Percentiles rank a stretch among this genome's conserved stretches.
Conservation (phyloP, 2,113 vertebrate genomes). For the Cisticola juncidis region DNA sequence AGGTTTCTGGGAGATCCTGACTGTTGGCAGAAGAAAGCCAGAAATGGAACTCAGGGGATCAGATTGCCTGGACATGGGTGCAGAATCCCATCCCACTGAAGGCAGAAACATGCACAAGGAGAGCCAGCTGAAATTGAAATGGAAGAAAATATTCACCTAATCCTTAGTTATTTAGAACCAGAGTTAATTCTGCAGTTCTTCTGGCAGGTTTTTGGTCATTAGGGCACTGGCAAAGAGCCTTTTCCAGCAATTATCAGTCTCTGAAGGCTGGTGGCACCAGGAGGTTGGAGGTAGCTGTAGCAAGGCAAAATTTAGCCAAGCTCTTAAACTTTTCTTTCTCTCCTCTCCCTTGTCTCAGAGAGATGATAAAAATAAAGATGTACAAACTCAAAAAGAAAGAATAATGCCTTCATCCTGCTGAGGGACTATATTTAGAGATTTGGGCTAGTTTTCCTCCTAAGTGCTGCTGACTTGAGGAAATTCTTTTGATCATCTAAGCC, state of each 20-base stretch:
- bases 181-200: conserved; percentile 33
- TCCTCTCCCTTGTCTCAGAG: background rate
- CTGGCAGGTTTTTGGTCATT: conserved; percentile 9
- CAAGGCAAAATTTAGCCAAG: background rate
- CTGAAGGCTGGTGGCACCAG: background rate
- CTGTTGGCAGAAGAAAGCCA: background rate
- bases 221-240: background rate
- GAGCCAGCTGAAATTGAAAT: background rate
- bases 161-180: conserved; percentile 17
- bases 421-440: background rate
- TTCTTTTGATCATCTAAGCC: conserved; percentile 53
- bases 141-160: conserved; percentile 1
- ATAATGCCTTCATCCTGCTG: background rate
- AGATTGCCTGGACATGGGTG: background rate
- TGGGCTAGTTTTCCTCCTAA: background rate
- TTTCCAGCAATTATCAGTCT: conserved; percentile 7
- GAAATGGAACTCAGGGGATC: background rate
- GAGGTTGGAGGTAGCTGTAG: background rate
- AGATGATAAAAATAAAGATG: conserved; percentile 27
- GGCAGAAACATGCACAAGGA: background rate
- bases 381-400: background rate
- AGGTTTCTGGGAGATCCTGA: background rate
- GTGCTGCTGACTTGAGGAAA: conserved; percentile 24
- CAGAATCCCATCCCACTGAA: background rate
- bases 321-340: background rate